Base-by-base conservation (phyloP, 2,888 invertebrate genomes). In the Drosophila pseudotakahashii region DNA sequence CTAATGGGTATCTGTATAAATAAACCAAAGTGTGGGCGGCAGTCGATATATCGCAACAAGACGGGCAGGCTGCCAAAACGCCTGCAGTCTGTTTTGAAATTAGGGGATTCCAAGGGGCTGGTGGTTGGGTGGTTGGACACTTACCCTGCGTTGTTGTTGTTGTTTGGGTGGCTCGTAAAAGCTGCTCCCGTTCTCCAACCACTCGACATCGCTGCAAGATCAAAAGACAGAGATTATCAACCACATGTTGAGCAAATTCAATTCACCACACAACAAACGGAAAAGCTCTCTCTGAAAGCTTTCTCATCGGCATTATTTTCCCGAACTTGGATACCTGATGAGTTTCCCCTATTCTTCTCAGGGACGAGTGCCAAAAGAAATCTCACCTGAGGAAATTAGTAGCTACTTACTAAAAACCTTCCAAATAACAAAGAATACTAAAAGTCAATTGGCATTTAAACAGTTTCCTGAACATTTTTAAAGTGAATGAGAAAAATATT, bases 61-160 rank as follows among this genome's bases (percentile, higher is more conserved):
- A 66, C 82, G 77, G 82, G 82, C 82, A 83, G 69, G 69, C 77
- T 80, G 82, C 82, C 82, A 83, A 83, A 75, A 76, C 74, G 76
- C 77, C 76, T 77, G 82, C 79, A 84, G 80, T 84, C 59, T 54
- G 48, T 44, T 44, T 55, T 42, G 62, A 51, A 42, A 50, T 42
- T 14, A 30, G 44, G 59, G 53, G 59, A 45, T 47, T 41, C 14
- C 58, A 13, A 14, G 52, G 39, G 39, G 50, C 48, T 4, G 54
- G 45, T 30, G 37, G 23, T 30, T 52, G 55, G 34, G 50, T 44
- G 67, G 44, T 42, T 23, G 47, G 37, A 14, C 73, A 81, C 81
- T 81, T 81, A 81, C 81, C 79, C 79, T 67, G 57, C 76, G 60
- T 30, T 57, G 48, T 0, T 58, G 61, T 7, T 62, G 62, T 32